These are phyloP conservation scores for Chironomus tepperi DNA, from an alignment of 1,140 invertebrate genomes.

Conservation along the genomic window DNA sequence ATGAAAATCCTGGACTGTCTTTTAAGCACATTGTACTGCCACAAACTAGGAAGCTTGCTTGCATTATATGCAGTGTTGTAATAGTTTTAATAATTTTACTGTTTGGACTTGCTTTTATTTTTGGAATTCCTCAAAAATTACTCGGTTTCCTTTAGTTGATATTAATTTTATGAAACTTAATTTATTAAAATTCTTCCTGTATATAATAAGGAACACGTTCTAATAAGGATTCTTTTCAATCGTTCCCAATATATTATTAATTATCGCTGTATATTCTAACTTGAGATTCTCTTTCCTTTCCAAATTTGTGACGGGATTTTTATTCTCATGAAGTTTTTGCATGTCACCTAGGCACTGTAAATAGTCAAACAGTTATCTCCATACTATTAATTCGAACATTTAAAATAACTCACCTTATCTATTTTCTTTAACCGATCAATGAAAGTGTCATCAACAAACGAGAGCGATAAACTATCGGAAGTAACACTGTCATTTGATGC, in stretches of 20 bases:
- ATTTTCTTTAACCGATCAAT: not conserved
- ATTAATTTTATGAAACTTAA: too few relatives aligned
- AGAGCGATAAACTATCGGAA: too few relatives aligned
- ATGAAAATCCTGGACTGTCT: constrained; percentile 50
- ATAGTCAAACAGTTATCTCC: not conserved
- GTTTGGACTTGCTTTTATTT: not conserved
- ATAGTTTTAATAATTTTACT: not conserved
- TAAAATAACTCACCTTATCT: not conserved
- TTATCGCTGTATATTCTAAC: not conserved
- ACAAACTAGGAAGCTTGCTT: constrained; percentile 38
- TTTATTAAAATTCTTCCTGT: too few relatives aligned
- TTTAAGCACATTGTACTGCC: constrained; percentile 46
- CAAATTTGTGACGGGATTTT: not conserved
- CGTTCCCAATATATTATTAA: not conserved
- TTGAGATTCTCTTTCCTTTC: not conserved
- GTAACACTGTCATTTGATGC: not conserved
- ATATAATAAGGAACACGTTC: too few relatives aligned
- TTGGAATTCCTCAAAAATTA: not conserved
- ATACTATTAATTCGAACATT: not conserved
- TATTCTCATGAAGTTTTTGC: not conserved
- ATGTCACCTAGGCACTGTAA: not conserved
- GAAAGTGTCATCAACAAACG: not conserved
- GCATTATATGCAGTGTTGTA: not conserved
- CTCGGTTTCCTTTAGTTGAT: too few relatives aligned
- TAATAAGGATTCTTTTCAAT: not conserved